Evolutionary conservation across 2,113 vertebrate genomes (phyloP), one percentile per base, ranked within the genome.

Genomic region (Carassius carassius): DNA sequence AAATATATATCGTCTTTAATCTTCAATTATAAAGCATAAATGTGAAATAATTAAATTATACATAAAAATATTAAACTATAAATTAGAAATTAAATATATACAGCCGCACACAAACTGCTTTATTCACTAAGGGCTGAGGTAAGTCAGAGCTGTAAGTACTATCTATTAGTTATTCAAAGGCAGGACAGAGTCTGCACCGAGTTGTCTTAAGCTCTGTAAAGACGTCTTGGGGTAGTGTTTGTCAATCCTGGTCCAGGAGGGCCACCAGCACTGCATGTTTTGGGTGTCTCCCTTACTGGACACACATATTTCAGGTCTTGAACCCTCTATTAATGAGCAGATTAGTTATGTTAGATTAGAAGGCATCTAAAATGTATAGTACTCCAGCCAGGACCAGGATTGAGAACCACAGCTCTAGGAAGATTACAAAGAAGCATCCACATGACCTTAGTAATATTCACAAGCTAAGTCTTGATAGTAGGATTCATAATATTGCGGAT

Each of bases 341-440:
- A 32, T 76, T 32, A 51, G 8, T 73, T 3, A 14, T 73, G 37
- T 73, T 44, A 47, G 37, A 73, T 73, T 73, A 73, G 21, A 47
- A 76, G 3, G 14, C 73, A 51, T 76, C 47, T 54, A 3, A 51
- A 32, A 54, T 19, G 23, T 51, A 75, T 14, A 54, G n/a, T 16
- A 25, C 49, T 76, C 47, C 74, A 76, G 44, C 74, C 74, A 76
- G 23, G 73, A 17, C 73, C 21, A 75, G 44, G 44, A 54, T 5
- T 54, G 74, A 76, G 44, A 25, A 49, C 13, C 74, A 76, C 23
- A 32, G 76, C 51, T 62, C 54, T 78, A 60, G 76, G 76, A 78
- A 78, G 76, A 78, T 78, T 78, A 78, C 32, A 49, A 25, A 49
- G 41, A 69, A 21, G 37, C 16, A 23, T 81, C 63, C 79, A 56